Evolutionary conservation across 2,888 invertebrate species (phyloP), one percentile per base, ranked within the genome.

Genomic region (Stictocephala bisonia): DNA sequence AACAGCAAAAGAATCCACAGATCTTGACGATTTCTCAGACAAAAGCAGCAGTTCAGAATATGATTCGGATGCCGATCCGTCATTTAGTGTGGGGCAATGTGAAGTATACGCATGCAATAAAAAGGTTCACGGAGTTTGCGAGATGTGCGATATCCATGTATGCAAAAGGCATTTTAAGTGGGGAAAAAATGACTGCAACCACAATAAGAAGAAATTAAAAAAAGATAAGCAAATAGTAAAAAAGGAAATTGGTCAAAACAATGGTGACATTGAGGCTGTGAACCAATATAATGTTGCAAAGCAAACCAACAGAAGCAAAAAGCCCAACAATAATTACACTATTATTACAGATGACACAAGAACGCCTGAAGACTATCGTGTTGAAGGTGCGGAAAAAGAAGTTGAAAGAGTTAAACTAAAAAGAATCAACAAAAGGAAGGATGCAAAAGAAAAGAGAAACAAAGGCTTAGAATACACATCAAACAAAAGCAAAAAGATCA

Each of bases 41-140:
- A 7, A 44, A 9, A 44, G 44, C 44, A 44, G 44, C 15, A 11
- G 7, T 44, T 44, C 15, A n/a, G 44, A n/a, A 9, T 44, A 53
- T 53, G 53, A 53, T 27, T 53, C 53, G 24, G 53, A 53, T 50
- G 13, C 26, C 3, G 53, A 53, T 53, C 24, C 53, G 27, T 24
- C 26, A 26, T 53, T 26, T 53, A 9, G n/a, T 4, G n/a, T 53
- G 3, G 53, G 53, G 1, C 26, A 24, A n/a, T 53, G 53, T 53
- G 53, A 53, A 9, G 27, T 53, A 6, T 24, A 9, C n/a, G n/a
- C 13, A 26, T 53, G 53, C 27, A n/a, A 22, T 13, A n/a, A 53
- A 26, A n/a, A 53, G 2, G 53, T 53, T 13, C n/a, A 27, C 26
- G 53, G 26, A 7, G 27, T 9, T 53, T 53, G 53, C n/a, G 53